Evolutionary conservation across 1,140 invertebrate species (phyloP), one percentile per base, ranked within the genome.

Genomic region (Cydia fagiglandana): DNA sequence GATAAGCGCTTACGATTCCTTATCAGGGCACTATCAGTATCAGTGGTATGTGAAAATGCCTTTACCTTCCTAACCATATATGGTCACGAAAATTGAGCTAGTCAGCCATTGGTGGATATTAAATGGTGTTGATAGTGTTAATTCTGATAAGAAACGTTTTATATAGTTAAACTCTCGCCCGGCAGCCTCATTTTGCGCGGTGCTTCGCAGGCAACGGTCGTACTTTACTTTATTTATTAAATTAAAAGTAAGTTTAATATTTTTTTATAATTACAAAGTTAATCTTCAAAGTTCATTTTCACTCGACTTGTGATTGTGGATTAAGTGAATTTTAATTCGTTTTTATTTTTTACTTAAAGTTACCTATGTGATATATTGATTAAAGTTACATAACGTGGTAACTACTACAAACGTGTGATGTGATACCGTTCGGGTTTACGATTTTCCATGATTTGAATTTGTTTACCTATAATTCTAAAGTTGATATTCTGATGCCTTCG

Each of bases 121-220:
- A 84, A 79, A 79, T 81, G 28, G 38, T 83, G 83, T 84, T 85
- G 83, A 90, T 90, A 88, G 82, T 90, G 78, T 83, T 85, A 82
- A 87, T 81, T 86, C 78, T 90, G 90, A 92, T 92, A 92, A 92
- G 87, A 80, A 81, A 73, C 76, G 85, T 91, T 90, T 91, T 92
- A 92, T 90, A 92, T 89, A 91, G 82, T 90, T 84, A 87, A 89
- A 87, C 83, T 20, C 85, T 81, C 83, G 75, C 83, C 79, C 75
- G 76, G 77, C 78, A 79, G 82, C 76, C 82, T 92, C 90, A 92
- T 91, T 92, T 91, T 80, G 84, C 85, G 80, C 82, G 78, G 83
- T 85, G 88, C 86, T 88, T 84, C 83, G 82, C 75, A 83, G 80
- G 85, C 89, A 84, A 81, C 82, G 80, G 79, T 85, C 84, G 80